Percentiles rank a stretch among this genome's conserved stretches.
phyloP scores from a whole-genome alignment of 2,797 vertebrate species.

The Syngnathus rostellatus region DNA sequence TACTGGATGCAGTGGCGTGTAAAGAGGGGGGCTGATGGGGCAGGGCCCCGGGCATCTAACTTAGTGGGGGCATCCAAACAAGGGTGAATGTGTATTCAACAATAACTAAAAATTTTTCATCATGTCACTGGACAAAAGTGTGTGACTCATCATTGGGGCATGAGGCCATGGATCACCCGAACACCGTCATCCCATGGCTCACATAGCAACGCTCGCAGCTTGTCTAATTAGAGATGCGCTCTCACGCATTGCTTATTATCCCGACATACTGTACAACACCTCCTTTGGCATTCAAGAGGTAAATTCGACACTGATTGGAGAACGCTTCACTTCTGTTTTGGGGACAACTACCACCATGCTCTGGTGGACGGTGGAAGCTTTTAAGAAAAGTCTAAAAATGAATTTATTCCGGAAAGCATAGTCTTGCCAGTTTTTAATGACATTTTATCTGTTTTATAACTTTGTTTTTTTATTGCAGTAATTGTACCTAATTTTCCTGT shows the following conservation, averaged over 20 bases:
- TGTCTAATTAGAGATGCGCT: slow-evolving; percentile 3
- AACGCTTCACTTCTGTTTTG: neutral
- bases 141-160: neutral
- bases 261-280: neutral
- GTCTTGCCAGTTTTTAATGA: too few species aligned
- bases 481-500: too few species aligned
- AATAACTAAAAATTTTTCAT: neutral
- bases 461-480: too few species aligned
- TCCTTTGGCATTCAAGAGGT: slow-evolving; percentile 1
- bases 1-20: neutral
- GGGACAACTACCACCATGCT: too few species aligned
- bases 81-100: too few species aligned
- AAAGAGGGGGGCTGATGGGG: too few species aligned
- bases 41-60: too few species aligned
- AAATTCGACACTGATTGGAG: neutral
- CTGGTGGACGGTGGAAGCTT: too few species aligned
- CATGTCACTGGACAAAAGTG: neutral
- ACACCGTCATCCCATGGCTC: neutral
- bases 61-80: too few species aligned
- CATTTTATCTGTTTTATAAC: too few species aligned
- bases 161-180: neutral
- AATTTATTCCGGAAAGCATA: too few species aligned
- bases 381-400: too few species aligned
- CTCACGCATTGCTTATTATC: neutral
- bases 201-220: slow-evolving; percentile 1